phyloP scores from a whole-genome alignment of 2,888 invertebrate species.

The Phaedon cochleariae region DNA sequence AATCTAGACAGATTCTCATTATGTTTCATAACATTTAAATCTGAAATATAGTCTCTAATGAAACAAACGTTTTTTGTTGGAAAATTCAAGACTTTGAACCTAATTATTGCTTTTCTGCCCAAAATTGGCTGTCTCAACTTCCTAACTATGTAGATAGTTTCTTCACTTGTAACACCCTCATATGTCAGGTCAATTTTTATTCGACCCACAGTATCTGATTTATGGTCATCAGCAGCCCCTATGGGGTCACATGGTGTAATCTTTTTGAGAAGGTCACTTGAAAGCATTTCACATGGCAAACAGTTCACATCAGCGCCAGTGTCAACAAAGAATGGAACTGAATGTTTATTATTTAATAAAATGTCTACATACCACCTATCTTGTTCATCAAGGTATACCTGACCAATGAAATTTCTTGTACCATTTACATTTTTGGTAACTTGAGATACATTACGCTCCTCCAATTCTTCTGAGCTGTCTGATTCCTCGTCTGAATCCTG shows the following conservation, averaged over 20 bases:
- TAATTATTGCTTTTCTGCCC: constrained; percentile 1
- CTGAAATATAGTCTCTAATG: background rate
- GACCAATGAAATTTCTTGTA: constrained; percentile 12
- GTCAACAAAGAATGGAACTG: constrained; percentile 6
- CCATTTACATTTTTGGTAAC: too few species aligned
- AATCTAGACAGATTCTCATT: background rate
- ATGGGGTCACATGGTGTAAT: background rate
- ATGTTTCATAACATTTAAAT: background rate
- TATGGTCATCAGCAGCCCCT: background rate
- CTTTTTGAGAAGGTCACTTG: background rate
- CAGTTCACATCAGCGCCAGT: constrained; percentile 7
- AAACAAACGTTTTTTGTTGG: background rate
- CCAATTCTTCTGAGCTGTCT: background rate
- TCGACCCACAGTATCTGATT: background rate
- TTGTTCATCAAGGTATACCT: constrained; percentile 12
- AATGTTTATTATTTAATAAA: background rate
- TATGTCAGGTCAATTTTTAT: background rate
- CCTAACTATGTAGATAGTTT: background rate
- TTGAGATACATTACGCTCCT: background rate
- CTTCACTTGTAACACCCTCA: background rate
- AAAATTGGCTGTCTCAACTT: constrained; percentile 14
- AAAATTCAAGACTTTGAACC: constrained; percentile 3
- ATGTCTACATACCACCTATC: constrained; percentile 17
- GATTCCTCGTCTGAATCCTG: background rate
- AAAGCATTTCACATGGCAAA: background rate